phyloP scores from a whole-genome alignment of 2,113 vertebrate genomes.

The Notiomystis cincta region DNA sequence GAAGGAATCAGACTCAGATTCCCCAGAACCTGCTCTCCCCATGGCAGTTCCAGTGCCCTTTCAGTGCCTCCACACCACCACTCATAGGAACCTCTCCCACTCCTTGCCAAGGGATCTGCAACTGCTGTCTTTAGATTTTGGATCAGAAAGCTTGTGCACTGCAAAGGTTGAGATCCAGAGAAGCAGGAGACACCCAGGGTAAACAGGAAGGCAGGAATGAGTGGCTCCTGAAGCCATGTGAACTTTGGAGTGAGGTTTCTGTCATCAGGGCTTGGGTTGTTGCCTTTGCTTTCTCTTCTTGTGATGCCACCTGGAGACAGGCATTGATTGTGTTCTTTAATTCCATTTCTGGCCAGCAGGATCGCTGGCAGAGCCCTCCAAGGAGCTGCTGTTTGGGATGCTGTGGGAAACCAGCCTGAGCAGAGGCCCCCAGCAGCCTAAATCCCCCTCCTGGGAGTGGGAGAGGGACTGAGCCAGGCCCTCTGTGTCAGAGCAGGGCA shows the following conservation, averaged over 20 bases:
- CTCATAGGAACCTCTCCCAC: rapidly evolving
- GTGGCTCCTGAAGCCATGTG: rapidly evolving
- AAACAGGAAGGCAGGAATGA: not conserved
- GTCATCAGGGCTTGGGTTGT: rapidly evolving
- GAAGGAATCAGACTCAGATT: not conserved
- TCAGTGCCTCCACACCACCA: rapidly evolving
- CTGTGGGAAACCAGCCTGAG: not conserved
- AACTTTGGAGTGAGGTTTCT: not conserved
- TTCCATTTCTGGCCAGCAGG: not conserved
- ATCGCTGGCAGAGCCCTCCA: not conserved
- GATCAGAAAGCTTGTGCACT: not conserved
- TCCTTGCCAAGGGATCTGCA: not conserved
- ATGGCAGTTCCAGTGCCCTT: not conserved
- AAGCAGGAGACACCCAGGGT: rapidly evolving
- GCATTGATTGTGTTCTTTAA: rapidly evolving
- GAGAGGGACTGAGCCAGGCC: not conserved
- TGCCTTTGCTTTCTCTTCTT: not conserved
- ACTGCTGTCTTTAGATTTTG: rapidly evolving
- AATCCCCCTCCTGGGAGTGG: not conserved
- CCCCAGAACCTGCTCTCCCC: not conserved
- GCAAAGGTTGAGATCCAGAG: not conserved
- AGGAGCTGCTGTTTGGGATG: not conserved
- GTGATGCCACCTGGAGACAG: not conserved
- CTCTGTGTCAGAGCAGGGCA: not conserved
- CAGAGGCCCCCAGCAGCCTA: not conserved